Evolutionary conservation across 2,113 vertebrate species (phyloP), one percentile per base, ranked within the genome.

Genomic region (Anoplopoma fimbria): DNA sequence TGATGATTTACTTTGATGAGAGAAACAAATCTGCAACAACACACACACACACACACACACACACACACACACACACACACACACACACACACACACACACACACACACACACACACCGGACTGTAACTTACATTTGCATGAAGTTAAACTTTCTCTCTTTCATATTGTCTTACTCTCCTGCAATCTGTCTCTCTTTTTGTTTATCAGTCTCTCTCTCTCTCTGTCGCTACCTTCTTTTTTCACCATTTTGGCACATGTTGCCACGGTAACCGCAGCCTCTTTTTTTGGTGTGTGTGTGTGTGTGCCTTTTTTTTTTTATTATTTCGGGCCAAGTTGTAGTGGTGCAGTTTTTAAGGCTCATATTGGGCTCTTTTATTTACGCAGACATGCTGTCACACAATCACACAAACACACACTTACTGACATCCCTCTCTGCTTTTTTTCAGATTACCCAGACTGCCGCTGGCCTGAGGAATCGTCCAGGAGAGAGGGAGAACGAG

Each of bases 201-300:
- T n/a, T n/a, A n/a, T n/a, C n/a, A n/a, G n/a, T 58, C 71, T n/a
- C 33, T 67, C 70, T 75, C 51, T 42, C 64, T 57, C 69, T 23
- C 23, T 38, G 25, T 71, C 67, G 6, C 85, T 81, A 62, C 45
- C 23, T 79, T 34, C 67, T 69, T 4, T 57, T 42, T 45, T 72
- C 64, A 76, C 74, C 7, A 53, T 92, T 89, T 90, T 87, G 81
- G 88, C 87, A 86, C 77, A 86, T 74, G 93, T 94, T 94, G 84
- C 93, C 93, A 91, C 88, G 91, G 93, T 91, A 95, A 94, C 94
- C 67, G 78, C 89, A 86, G 88, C 88, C 88, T 89, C 63, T 64
- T 90, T 91, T 88, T 88, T 51, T 51, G 19, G n/a, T n/a, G n/a
- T n/a, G n/a, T n/a, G n/a, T n/a, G n/a, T n/a, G n/a, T n/a, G n/a